Evolutionary conservation across 2,797 vertebrate species (phyloP).

Genomic region (Chelmon rostratus): DNA sequence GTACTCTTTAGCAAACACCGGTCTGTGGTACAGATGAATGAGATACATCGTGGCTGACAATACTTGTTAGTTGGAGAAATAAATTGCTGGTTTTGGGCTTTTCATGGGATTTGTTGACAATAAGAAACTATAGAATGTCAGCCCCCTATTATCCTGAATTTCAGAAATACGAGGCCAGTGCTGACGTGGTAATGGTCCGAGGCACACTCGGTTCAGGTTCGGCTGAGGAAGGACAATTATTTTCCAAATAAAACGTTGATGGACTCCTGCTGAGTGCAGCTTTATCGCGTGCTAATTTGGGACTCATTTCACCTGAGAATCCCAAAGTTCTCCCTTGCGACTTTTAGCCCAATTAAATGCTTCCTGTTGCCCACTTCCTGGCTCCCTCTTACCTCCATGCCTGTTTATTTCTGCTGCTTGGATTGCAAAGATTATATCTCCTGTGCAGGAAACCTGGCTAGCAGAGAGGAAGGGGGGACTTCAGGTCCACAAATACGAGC

Average conservation of each 20-base stretch:
- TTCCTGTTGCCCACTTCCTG: conserved; percentile 75
- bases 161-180: neutral
- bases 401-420: conserved; percentile 79
- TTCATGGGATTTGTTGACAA: neutral
- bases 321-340: conserved; percentile 22
- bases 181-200: neutral
- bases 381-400: conserved; percentile 59
- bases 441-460: conserved; percentile 79
- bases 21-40: neutral
- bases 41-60: neutral
- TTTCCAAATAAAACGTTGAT: conserved; percentile 4
- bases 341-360: conserved; percentile 63
- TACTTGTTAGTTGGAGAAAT: neutral
- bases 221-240: neutral
- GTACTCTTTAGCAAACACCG: no score
- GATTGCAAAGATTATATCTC: conserved; percentile 83
- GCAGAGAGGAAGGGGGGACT: conserved; percentile 82
- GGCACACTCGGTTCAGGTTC: neutral
- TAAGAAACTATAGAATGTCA: neutral
- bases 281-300: conserved; percentile 17
- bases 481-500: conserved; percentile 73
- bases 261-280: neutral
- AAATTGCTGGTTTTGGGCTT: neutral
- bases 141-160: neutral
- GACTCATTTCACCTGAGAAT: conserved; percentile 25